These are phyloP conservation scores for Megaustenia siamemsis DNA, from an alignment of 2,888 invertebrate genomes.

Conservation along the genomic window DNA sequence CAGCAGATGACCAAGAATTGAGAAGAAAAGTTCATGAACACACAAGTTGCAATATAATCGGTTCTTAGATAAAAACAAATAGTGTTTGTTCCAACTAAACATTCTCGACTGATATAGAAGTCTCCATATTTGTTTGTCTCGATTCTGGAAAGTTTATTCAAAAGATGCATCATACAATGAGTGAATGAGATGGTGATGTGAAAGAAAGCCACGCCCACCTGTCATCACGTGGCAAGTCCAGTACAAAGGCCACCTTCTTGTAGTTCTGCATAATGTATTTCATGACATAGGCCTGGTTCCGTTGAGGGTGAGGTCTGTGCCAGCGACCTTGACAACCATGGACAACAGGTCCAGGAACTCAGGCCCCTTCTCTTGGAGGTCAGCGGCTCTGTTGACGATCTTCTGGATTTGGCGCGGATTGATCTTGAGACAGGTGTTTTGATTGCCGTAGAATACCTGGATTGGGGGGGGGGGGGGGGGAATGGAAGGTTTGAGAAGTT, in stretches of 20 bases:
- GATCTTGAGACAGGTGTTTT: slow-evolving; percentile 78
- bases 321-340: slow-evolving; percentile 77
- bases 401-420: slow-evolving; percentile 78
- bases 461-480: too few species aligned
- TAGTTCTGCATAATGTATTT: slow-evolving; percentile 80
- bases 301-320: slow-evolving; percentile 77
- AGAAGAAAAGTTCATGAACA: too few species aligned
- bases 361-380: slow-evolving; percentile 76
- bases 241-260: slow-evolving; percentile 76
- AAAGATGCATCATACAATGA: neutral
- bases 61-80: too few species aligned
- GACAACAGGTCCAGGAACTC: slow-evolving; percentile 77
- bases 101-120: too few species aligned
- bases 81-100: too few species aligned
- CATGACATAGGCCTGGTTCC: slow-evolving; percentile 80
- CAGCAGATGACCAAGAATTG: too few species aligned
- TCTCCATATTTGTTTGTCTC: too few species aligned
- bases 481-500: too few species aligned
- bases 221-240: slow-evolving; percentile 74
- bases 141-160: too few species aligned
- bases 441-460: slow-evolving; percentile 78
- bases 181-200: too few species aligned
- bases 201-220: slow-evolving; percentile 62
- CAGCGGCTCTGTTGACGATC: slow-evolving; percentile 76
- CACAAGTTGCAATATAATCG: too few species aligned